Conservation (phyloP, 2,797 vertebrate genomes). For the Tauraco hartlaubi region DNA sequence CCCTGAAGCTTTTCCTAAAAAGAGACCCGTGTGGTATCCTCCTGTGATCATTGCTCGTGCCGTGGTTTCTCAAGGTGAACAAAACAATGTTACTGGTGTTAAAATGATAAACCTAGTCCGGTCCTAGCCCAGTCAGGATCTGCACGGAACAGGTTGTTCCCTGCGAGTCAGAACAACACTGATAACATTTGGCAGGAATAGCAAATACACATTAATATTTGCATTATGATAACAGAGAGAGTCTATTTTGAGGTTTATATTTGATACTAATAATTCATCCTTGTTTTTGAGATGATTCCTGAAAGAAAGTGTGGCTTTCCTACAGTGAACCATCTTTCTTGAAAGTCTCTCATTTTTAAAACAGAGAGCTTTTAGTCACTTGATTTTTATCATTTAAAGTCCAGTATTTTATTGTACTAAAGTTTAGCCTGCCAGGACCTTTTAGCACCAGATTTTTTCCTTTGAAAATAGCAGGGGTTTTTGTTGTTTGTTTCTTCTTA, state of each 20-base stretch:
- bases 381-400: conserved; percentile 13
- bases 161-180: conserved; percentile 13
- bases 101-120: conserved; percentile 24
- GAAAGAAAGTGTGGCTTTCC: background rate
- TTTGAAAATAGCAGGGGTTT: background rate
- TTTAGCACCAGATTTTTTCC: conserved; percentile 13
- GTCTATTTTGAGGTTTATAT: conserved; percentile 24
- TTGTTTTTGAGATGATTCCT: background rate
- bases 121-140: conserved; percentile 15
- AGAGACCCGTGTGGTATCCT: background rate
- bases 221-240: conserved; percentile 52
- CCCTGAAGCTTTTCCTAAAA: background rate
- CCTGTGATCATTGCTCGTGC: background rate
- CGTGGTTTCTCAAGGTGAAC: conserved; percentile 30
- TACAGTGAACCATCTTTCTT: background rate
- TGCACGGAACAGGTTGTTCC: conserved; percentile 44
- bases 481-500: conserved; percentile 32
- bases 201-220: conserved; percentile 39
- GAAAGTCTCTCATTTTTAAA: background rate
- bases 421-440: background rate
- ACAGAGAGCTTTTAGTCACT: background rate
- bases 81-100: conserved; percentile 4
- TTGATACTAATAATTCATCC: conserved; percentile 37
- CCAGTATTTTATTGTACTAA: background rate
- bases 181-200: conserved; percentile 66